These are phyloP conservation scores for Geotria australis DNA, from an alignment of 2,797 vertebrate genomes.

Conservation along the genomic window DNA sequence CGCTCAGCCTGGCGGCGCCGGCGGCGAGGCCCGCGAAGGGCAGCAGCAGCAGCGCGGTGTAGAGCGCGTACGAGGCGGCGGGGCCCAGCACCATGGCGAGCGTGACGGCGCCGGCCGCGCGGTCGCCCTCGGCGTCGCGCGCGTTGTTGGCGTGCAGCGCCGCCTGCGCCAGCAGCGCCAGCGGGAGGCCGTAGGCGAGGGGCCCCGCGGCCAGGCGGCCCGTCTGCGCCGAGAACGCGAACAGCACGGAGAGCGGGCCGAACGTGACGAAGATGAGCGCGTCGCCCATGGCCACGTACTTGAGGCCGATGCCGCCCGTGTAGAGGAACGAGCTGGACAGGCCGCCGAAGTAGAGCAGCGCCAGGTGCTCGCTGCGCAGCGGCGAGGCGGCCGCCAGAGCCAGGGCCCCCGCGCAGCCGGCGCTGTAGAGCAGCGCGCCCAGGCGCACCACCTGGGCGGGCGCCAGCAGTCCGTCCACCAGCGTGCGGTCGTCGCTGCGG, in stretches of 20 bases:
- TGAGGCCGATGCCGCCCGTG: constrained; percentile 57
- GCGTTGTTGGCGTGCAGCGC: constrained; percentile 98
- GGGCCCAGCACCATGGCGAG: constrained; percentile 80
- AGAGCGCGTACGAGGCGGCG: constrained; percentile 54
- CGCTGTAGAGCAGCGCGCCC: constrained; percentile 63
- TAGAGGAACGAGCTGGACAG: constrained; percentile 74
- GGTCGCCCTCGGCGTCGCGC: constrained; percentile 81
- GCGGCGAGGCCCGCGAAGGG: constrained; percentile 74
- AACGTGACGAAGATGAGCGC: constrained; percentile 94
- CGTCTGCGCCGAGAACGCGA: constrained; percentile 75
- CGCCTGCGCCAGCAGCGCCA: constrained; percentile 83
- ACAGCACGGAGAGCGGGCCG: constrained; percentile 80
- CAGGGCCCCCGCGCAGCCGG: constrained; percentile 63
- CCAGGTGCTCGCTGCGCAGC: constrained; percentile 64
- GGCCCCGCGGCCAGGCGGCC: constrained; percentile 62
- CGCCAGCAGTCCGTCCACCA: constrained; percentile 72
- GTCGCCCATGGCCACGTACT: constrained; percentile 82
- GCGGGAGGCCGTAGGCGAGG: constrained; percentile 55
- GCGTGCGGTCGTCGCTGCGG: constrained; percentile 81
- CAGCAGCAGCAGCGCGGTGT: constrained; percentile 53
- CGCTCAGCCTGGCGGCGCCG: constrained; percentile 58
- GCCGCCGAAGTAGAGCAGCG: constrained; percentile 81
- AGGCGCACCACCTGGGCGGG: constrained; percentile 84
- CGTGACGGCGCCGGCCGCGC: constrained; percentile 74
- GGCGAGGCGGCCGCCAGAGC: constrained; percentile 45